phyloP scores from a whole-genome alignment of 2,113 vertebrate genomes.

The Spea bombifrons region DNA sequence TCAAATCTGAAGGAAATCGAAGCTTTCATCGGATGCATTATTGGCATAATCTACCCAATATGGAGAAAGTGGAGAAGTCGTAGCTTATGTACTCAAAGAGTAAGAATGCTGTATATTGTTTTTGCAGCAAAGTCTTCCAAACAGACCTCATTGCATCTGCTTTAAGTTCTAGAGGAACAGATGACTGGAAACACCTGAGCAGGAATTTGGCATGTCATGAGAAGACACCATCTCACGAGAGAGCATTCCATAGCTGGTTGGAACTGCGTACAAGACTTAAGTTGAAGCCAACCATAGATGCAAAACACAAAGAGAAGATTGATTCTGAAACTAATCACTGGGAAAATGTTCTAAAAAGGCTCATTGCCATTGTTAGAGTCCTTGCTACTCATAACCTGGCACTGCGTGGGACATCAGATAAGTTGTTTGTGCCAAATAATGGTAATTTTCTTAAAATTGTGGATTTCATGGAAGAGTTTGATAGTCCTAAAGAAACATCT shows the following conservation, averaged over 20 bases:
- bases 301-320: neutral
- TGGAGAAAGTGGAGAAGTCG: too few relatives aligned
- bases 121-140: constrained; percentile 3
- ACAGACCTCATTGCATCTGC: neutral
- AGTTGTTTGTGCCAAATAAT: constrained; percentile 7
- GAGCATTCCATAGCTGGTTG: too few relatives aligned
- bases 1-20: neutral
- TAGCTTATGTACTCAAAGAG: neutral
- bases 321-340: neutral
- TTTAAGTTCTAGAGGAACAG: constrained; percentile 11
- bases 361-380: constrained; percentile 10
- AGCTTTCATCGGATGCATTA: too few relatives aligned
- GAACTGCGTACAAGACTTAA: neutral
- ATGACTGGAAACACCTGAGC: neutral
- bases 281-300: neutral
- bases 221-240: neutral
- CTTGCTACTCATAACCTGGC: constrained; percentile 2
- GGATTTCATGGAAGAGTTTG: neutral
- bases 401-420: constrained; percentile 18
- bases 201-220: constrained; percentile 4
- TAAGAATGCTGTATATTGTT: constrained; percentile 3
- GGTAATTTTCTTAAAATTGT: constrained; percentile 27
- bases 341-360: constrained; percentile 7
- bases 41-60: too few relatives aligned
- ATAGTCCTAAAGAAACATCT: constrained; percentile 6